phyloP scores from a whole-genome alignment of 2,113 vertebrate species.

The Climacteris rufus region DNA sequence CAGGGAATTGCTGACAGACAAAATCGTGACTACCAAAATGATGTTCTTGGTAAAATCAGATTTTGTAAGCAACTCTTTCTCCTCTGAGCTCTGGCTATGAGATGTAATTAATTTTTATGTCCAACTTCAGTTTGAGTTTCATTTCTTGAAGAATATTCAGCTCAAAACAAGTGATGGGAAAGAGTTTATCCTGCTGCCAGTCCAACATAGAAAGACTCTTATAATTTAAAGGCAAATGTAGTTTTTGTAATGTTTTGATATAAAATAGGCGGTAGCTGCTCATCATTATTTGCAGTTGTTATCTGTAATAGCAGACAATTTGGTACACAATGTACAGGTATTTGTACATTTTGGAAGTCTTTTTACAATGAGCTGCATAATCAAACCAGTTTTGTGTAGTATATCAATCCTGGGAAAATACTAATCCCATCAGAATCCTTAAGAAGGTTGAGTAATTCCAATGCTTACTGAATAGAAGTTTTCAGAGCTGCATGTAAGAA shows the following conservation, averaged over 20 bases:
- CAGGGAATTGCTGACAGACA: background rate
- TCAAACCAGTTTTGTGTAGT: background rate
- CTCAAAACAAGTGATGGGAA: background rate
- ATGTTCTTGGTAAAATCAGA: background rate
- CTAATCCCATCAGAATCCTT: background rate
- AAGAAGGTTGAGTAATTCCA: background rate
- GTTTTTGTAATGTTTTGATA: background rate
- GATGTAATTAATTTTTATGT: background rate
- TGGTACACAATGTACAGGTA: background rate
- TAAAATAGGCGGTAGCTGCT: background rate
- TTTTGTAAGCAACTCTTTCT: background rate
- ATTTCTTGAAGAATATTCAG: background rate
- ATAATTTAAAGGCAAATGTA: background rate
- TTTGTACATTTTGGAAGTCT: background rate
- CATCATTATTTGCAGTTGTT: background rate
- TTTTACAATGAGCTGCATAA: background rate
- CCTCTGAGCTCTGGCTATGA: background rate
- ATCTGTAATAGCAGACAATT: background rate
- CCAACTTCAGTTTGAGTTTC: background rate
- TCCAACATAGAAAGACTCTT: background rate
- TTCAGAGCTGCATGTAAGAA: background rate
- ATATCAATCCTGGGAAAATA: background rate
- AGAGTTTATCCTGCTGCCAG: background rate
- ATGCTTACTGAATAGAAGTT: background rate
- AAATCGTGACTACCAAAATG: background rate